Evolutionary conservation across 2,797 vertebrate species (phyloP).

Genomic region (Myotis findleyi): DNA sequence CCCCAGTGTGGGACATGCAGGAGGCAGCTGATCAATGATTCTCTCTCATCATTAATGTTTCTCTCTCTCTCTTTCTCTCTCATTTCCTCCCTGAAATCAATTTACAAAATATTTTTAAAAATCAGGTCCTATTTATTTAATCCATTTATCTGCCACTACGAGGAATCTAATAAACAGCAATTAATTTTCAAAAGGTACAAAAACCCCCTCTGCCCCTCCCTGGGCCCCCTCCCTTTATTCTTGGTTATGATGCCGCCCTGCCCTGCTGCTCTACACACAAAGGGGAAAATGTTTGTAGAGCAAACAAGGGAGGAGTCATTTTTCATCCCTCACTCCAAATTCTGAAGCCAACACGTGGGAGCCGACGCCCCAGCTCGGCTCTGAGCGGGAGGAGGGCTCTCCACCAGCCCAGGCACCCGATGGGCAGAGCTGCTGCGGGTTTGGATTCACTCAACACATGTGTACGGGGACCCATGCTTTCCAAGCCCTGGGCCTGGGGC

Average conservation of each 20-base stretch:
- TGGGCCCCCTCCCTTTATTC: neutral
- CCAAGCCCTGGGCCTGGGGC: neutral
- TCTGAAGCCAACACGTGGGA: neutral
- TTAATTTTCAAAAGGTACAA: neutral
- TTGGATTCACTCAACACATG: neutral
- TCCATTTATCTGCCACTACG: neutral
- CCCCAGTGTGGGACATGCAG: no score
- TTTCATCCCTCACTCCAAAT: neutral
- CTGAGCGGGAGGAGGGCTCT: neutral
- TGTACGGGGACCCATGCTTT: neutral
- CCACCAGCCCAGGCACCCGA: neutral
- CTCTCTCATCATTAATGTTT: no score
- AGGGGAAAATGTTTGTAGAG: neutral
- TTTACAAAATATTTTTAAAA: neutral
- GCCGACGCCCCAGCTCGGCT: neutral
- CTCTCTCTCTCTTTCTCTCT: no score
- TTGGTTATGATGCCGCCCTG: no score
- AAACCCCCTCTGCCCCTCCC: neutral
- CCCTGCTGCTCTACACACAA: neutral
- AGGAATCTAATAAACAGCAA: neutral
- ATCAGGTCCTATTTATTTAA: neutral
- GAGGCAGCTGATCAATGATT: no score
- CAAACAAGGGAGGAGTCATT: neutral
- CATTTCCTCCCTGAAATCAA: no score
- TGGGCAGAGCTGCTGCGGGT: neutral